A percentile compares a stretch with the other conserved stretches of the same genome.
Conservation (phyloP, 2,888 invertebrate genomes). For the Polydrusus tereticollis region DNA sequence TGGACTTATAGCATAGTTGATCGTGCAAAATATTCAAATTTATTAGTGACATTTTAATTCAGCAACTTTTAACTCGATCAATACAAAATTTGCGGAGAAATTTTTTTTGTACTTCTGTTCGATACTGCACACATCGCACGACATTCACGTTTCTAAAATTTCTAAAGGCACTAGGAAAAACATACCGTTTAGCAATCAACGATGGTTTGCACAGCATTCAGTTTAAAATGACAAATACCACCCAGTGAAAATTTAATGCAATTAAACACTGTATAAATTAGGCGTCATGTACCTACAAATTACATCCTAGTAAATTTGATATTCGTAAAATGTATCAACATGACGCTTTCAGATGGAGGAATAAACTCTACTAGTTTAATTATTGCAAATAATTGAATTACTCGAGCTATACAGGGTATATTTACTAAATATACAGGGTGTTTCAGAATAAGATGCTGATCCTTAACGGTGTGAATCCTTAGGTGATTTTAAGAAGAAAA, state of each 20-base stretch:
- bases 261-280: constrained; percentile 12
- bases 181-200: constrained; percentile 13
- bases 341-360: neutral
- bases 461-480: too few relatives aligned
- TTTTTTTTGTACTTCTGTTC: too few relatives aligned
- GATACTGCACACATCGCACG: too few relatives aligned
- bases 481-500: too few relatives aligned
- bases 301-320: constrained; percentile 3
- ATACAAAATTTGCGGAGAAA: too few relatives aligned
- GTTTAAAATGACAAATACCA: constrained; percentile 19
- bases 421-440: too few relatives aligned
- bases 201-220: neutral
- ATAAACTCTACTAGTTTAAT: neutral
- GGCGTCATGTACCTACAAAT: constrained; percentile 12
- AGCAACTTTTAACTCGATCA: too few relatives aligned
- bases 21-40: too few relatives aligned
- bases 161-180: neutral
- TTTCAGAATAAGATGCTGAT: too few relatives aligned
- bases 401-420: too few relatives aligned
- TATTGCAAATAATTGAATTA: neutral
- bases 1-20: too few relatives aligned
- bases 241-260: constrained; percentile 6
- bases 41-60: too few relatives aligned
- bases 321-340: constrained; percentile 2
- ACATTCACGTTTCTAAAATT: neutral